Evolutionary conservation across 2,113 vertebrate genomes (phyloP), one percentile per base, ranked within the genome.

Genomic region (Leptobrachium ailaonicum): DNA sequence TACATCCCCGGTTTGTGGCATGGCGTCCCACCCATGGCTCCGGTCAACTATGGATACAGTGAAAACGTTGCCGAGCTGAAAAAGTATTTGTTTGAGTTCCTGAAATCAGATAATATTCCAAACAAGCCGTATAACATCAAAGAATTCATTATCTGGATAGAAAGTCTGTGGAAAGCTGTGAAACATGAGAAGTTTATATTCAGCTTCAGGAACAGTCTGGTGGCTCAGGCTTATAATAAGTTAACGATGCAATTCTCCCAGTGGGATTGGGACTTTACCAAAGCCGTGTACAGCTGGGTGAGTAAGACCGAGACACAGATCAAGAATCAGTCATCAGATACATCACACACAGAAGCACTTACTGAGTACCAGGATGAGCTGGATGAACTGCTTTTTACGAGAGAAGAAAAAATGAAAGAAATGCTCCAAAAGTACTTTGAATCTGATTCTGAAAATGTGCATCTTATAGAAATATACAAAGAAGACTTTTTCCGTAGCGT

Each of bases 211-310:
- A 83, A 83, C 75, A 82, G 83, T 9, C 78, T 83, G 41, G 71
- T 83, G 45, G 83, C 79, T 0, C 71, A 83, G 11, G 79, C 84
- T 40, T 85, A 85, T 66, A 71, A 74, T 54, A 73, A 85, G 6
- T 71, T 85, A 7, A 75, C 79, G 6, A 3, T 75, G 14, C 81
- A 78, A 41, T 85, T 83, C 70, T 88, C 84, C 9, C 73, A 87
- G 7, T 89, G 86, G 86, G 84, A 91, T 53, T 77, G 84, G 5
- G 58, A 32, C 8, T 84, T 91, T 10, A 20, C 64, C 63, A 86
- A 88, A 45, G 82, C 87, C 76, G 88, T 90, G 43, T 83, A 91
- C 70, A 45, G 11, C 41, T 93, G 90, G 89, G 42, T 91, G 7
- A 71, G 11, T 2, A 67, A 53, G 3, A 83, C 87, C 75, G 82